phyloP scores from a whole-genome alignment of 1,140 invertebrate species.

The Sitodiplosis mosellana region DNA sequence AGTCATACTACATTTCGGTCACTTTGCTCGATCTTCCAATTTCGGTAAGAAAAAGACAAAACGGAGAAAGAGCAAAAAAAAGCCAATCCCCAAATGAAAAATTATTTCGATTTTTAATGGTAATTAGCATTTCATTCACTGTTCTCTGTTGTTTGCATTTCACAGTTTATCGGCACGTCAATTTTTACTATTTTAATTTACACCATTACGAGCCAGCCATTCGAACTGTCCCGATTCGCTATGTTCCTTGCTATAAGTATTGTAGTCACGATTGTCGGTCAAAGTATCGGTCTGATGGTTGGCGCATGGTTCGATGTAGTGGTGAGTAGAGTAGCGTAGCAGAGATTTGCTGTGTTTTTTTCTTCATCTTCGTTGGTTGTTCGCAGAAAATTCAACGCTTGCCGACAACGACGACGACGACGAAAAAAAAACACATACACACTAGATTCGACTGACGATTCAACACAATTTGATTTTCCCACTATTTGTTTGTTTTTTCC shows the following conservation, averaged over 20 bases:
- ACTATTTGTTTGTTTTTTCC: too few species aligned
- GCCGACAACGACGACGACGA: background rate
- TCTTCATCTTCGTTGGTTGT: background rate
- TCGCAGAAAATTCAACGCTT: constrained; percentile 1
- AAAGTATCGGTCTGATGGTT: constrained; percentile 74
- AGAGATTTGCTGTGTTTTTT: too few species aligned
- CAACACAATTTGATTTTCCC: background rate
- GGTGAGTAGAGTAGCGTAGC: constrained; percentile 37
- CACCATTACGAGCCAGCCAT: constrained; percentile 68
- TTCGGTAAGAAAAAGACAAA: constrained; percentile 48
- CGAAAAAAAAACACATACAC: background rate
- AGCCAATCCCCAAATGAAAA: too few species aligned
- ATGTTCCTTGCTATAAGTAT: constrained; percentile 70
- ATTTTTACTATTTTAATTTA: constrained; percentile 70
- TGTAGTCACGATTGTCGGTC: constrained; percentile 68
- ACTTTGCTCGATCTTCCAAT: constrained; percentile 68
- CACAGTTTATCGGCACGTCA: constrained; percentile 49
- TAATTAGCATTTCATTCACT: too few species aligned
- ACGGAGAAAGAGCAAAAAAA: background rate
- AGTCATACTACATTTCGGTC: constrained; percentile 75
- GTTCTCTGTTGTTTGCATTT: too few species aligned
- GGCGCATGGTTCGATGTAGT: constrained; percentile 67
- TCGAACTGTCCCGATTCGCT: constrained; percentile 50
- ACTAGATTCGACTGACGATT: background rate
- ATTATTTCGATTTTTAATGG: too few species aligned